phyloP scores from a whole-genome alignment of 2,888 invertebrate genomes.

The Drosophila acutilabella region DNA sequence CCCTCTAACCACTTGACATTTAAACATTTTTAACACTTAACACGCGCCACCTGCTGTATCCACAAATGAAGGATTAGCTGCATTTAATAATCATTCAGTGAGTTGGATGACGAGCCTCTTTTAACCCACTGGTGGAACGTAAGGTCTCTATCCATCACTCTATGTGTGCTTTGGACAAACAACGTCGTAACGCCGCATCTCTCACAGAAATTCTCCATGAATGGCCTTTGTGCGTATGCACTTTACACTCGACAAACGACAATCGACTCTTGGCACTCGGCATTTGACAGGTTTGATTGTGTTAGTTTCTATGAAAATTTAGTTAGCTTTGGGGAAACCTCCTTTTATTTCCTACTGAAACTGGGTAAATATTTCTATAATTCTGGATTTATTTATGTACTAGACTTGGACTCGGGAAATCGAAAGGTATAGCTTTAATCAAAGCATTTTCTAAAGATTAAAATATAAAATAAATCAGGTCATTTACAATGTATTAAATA shows the following conservation, averaged over 20 bases:
- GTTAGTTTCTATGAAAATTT: slow-evolving; percentile 9
- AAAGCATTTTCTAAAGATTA: no score
- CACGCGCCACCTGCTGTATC: slow-evolving; percentile 45
- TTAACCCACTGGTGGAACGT: slow-evolving; percentile 31
- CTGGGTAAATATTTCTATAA: no score
- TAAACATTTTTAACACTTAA: slow-evolving; percentile 39
- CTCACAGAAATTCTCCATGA: slow-evolving; percentile 31
- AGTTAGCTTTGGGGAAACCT: slow-evolving; percentile 1
- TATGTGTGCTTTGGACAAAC: slow-evolving; percentile 15
- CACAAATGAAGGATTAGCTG: slow-evolving; percentile 63
- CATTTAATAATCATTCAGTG: slow-evolving; percentile 51
- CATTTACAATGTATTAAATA: no score
- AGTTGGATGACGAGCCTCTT: background rate
- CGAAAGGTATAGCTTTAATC: no score
- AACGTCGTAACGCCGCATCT: slow-evolving; percentile 13
- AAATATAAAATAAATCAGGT: no score
- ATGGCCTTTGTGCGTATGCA: slow-evolving; percentile 29
- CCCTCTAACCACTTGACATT: slow-evolving; percentile 34
- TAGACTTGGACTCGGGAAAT: no score
- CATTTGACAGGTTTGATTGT: slow-evolving; percentile 25
- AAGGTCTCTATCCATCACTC: slow-evolving; percentile 27
- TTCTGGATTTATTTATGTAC: no score
- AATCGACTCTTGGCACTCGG: background rate
- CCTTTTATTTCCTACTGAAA: no score
- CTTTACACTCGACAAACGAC: background rate